These are phyloP conservation scores for Tipula unca DNA, from an alignment of 2,888 invertebrate species.

Conservation along the genomic window DNA sequence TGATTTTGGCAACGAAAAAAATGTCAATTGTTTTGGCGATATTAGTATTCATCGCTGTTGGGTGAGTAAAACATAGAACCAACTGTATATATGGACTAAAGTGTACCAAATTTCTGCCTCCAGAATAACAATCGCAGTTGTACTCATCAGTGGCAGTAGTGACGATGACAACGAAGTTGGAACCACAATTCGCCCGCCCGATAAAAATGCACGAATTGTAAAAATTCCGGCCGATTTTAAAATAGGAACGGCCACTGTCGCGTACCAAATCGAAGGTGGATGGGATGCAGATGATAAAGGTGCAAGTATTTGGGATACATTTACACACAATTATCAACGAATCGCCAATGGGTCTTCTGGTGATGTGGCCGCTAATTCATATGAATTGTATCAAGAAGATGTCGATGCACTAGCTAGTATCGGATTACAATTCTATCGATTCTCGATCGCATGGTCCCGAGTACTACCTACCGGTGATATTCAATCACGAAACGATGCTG, in stretches of 20 bases:
- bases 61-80: too few relatives aligned
- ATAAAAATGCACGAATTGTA: neutral
- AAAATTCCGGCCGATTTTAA: neutral
- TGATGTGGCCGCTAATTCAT: conserved; percentile 49
- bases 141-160: too few relatives aligned
- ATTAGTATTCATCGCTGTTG: too few relatives aligned
- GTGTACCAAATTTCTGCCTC: too few relatives aligned
- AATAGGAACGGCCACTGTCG: neutral
- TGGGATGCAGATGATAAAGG: conserved; percentile 27
- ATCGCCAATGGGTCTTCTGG: conserved; percentile 42
- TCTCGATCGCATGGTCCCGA: conserved; percentile 31
- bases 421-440: conserved; percentile 31
- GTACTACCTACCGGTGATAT: conserved; percentile 50
- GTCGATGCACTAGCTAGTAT: conserved; percentile 44
- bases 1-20: too few relatives aligned
- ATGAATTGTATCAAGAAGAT: conserved; percentile 47
- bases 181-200: neutral
- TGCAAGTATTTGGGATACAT: conserved; percentile 43
- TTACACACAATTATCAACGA: conserved; percentile 28
- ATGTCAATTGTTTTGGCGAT: too few relatives aligned
- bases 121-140: too few relatives aligned
- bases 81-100: too few relatives aligned
- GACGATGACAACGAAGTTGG: too few relatives aligned
- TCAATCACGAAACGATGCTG: conserved; percentile 48
- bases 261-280: neutral